These are phyloP conservation scores for Zoanthus gigantus DNA, from an alignment of 92 coral and sea anemone species.

Conservation along the genomic window DNA sequence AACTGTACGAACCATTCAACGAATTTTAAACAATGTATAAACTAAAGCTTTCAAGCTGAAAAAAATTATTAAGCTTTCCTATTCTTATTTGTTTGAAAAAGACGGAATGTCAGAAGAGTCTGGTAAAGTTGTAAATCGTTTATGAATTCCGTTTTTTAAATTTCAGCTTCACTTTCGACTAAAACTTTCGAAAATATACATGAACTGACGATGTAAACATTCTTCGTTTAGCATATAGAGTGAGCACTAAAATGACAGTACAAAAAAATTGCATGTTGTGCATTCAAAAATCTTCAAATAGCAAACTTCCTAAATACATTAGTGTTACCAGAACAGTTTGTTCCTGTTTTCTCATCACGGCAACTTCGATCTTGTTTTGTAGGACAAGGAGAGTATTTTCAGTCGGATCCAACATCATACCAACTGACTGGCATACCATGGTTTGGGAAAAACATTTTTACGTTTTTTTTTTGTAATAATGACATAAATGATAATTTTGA, in stretches of 20 bases:
- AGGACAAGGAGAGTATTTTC: slow-evolving; percentile 50
- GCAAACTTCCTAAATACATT: too few relatives aligned
- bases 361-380: neutral
- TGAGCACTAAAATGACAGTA: neutral
- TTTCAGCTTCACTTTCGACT: too few relatives aligned
- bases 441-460: slow-evolving; percentile 39
- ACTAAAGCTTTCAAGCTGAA: too few relatives aligned
- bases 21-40: too few relatives aligned
- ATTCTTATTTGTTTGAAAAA: neutral
- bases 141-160: too few relatives aligned
- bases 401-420: slow-evolving; percentile 95
- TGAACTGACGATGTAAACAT: too few relatives aligned
- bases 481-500: too few relatives aligned
- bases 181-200: neutral
- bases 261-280: neutral
- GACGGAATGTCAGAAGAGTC: slow-evolving; percentile 29
- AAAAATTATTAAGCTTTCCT: too few relatives aligned
- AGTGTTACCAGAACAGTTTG: neutral
- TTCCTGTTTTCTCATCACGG: neutral
- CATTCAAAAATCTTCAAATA: too few relatives aligned
- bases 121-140: neutral
- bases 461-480: neutral
- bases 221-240: too few relatives aligned
- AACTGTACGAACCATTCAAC: too few relatives aligned
- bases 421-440: slow-evolving; percentile 97